Evolutionary conservation across 2,888 invertebrate genomes (phyloP), one percentile per base, ranked within the genome.

Genomic region (Athetis lepigone): DNA sequence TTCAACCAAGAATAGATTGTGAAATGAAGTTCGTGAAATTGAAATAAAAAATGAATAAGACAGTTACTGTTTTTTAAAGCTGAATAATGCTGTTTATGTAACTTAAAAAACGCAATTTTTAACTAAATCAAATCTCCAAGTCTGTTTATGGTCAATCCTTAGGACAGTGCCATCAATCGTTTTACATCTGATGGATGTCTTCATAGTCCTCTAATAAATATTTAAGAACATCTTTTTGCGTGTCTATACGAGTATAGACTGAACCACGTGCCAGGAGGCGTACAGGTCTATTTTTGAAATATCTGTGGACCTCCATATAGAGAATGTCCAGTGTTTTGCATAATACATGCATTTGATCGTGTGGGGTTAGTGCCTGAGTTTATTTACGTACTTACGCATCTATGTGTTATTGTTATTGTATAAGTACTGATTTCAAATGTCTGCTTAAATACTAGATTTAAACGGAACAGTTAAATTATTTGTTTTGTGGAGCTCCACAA

Each of bases 301-400:
- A 83, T 83, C 78, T 85, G 80, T 82, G 82, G 80, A 76, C 62
- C 71, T 77, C 65, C 75, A 75, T 79, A 83, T 85, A 82, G 80
- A 78, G 84, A 66, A 70, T 63, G 46, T 56, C 29, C 47, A 51
- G 39, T 19, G 81, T 79, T 85, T 85, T 84, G 79, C 82, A 85
- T 84, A 85, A 82, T 83, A 79, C 79, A 81, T 77, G 72, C 66
- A 77, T 85, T 83, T 81, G 81, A 79, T 72, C 73, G 76, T 75
- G 70, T 75, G 70, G 70, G 56, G 60, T 70, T 82, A 80, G 72
- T 73, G 59, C 69, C 43, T 50, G 25, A 37, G 37, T 47, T 60
- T 72, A 55, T 70, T 61, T 68, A 68, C 58, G 70, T 57, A 58
- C 58, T 69, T 57, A 58, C 51, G 54, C 56, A 72, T 61, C 46